A percentile compares a stretch with the other conserved stretches of the same genome.
These are phyloP conservation scores for Netelia virgata DNA, from an alignment of 2,888 invertebrate species.

Conservation along the genomic window DNA sequence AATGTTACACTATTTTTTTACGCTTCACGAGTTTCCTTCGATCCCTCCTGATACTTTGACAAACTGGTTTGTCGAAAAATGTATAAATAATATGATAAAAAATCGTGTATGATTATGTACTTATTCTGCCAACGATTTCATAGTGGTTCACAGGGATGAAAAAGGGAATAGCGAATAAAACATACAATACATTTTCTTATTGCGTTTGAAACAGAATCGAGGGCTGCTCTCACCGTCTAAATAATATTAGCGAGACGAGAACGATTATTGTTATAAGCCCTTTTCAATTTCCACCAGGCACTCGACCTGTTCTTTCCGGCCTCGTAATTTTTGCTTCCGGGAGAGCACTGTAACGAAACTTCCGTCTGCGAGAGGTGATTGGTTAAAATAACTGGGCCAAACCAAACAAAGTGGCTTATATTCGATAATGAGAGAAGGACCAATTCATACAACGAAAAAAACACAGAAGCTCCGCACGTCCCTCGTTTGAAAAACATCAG, in stretches of 20 bases:
- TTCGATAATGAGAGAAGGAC: slow-evolving; percentile 61
- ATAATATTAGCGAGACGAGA: neutral
- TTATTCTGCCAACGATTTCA: too few relatives aligned
- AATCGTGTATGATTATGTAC: neutral
- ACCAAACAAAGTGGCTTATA: slow-evolving; percentile 67
- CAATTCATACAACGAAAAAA: slow-evolving; percentile 60
- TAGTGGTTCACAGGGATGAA: too few relatives aligned
- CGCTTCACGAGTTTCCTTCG: neutral
- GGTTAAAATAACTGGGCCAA: slow-evolving; percentile 69
- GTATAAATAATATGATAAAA: slow-evolving; percentile 6
- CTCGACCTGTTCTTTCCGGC: slow-evolving; percentile 53
- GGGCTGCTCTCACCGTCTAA: neutral
- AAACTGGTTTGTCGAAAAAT: neutral
- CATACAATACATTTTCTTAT: neutral
- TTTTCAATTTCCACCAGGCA: slow-evolving; percentile 64
- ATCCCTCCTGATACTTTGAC: neutral
- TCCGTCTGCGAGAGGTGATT: slow-evolving; percentile 59
- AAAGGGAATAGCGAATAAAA: too few relatives aligned
- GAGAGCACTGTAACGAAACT: slow-evolving; percentile 31
- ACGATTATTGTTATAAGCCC: neutral
- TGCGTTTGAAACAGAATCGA: neutral
- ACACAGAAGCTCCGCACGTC: slow-evolving; percentile 26
- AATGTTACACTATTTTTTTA: slow-evolving; percentile 50
- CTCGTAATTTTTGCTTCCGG: slow-evolving; percentile 49
- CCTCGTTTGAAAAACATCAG: slow-evolving; percentile 18